phyloP scores from a whole-genome alignment of 2,888 invertebrate species.

The Drosophila aldrichi region DNA sequence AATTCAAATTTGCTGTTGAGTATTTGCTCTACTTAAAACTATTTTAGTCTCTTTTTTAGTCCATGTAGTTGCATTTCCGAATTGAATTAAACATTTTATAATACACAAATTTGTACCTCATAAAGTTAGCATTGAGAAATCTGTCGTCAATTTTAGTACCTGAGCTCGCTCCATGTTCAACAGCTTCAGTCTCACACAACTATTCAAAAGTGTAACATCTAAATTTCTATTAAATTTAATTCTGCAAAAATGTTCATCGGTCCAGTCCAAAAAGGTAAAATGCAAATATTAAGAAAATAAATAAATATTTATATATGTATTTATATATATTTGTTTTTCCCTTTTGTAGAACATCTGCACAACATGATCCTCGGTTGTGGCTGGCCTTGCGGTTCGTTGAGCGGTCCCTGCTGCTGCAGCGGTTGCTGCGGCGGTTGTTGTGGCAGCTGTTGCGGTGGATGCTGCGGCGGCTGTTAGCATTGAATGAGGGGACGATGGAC shows the following conservation, averaged over 20 bases:
- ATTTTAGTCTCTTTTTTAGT: no score
- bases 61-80: background rate
- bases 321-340: no score
- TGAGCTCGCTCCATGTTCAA: background rate
- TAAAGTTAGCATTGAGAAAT: background rate
- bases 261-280: slow-evolving; percentile 23
- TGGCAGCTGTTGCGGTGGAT: slow-evolving; percentile 19
- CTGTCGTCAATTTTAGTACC: background rate
- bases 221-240: slow-evolving; percentile 17
- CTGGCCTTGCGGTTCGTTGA: slow-evolving; percentile 55
- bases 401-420: slow-evolving; percentile 53
- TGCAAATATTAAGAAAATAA: no score
- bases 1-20: no score
- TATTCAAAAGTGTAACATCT: background rate
- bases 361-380: slow-evolving; percentile 56
- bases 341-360: background rate
- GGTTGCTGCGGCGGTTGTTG: slow-evolving; percentile 20
- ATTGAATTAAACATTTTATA: background rate
- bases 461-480: slow-evolving; percentile 6
- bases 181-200: background rate
- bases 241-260: slow-evolving; percentile 33
- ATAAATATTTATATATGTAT: background rate
- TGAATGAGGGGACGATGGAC: background rate
- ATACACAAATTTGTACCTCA: background rate
- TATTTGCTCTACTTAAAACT: no score